Evolutionary conservation across 2,113 vertebrate species (phyloP), one percentile per base, ranked within the genome.

Genomic region (Poeciliopsis turrubarensis): DNA sequence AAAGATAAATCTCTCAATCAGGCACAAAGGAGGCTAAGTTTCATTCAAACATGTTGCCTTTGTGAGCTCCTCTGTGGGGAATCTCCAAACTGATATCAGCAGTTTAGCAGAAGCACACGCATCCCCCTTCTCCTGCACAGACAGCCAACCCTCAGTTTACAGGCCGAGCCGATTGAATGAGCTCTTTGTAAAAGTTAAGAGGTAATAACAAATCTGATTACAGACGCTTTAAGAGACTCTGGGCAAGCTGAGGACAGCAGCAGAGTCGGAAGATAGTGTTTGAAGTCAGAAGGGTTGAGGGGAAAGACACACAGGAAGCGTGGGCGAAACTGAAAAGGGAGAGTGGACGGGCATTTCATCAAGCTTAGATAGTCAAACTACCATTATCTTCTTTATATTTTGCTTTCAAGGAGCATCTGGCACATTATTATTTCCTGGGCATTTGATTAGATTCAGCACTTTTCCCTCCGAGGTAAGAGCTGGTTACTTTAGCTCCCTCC

Each of bases 121-220:
- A 19, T 64, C 67, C 62, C 27, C 47, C 29, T 65, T 65, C 74
- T 77, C 44, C 22, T 77, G 22, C 17, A 30, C 65, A 44, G 44
- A 90, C 86, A 88, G 82, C 65, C 68, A 44, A 29, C 68, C 68
- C 79, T 79, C 78, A 88, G 84, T 85, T 44, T 13, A 70, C 72
- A 62, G 51, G 65, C 63, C 60, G 30, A 30, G 27, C 25, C 10
- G 22, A 65, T 61, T 91, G 80, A 92, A 92, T 83, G 77, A 78
- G 70, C 70, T 68, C 89, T 91, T 90, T 91, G 91, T 90, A 22
- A 27, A 68, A 39, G 65, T 14, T 14, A 85, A 82, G 78, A 88
- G 81, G 84, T 69, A 66, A 79, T 79, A 57, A 79, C 72, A 75
- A 88, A 83, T 78, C 8, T 89, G 84, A 90, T 92, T 85, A 89